Percentiles rank a stretch among this genome's conserved stretches.
Evolutionary conservation across 1,140 invertebrate species (phyloP).

Genomic region (Calephelis nemesis): DNA sequence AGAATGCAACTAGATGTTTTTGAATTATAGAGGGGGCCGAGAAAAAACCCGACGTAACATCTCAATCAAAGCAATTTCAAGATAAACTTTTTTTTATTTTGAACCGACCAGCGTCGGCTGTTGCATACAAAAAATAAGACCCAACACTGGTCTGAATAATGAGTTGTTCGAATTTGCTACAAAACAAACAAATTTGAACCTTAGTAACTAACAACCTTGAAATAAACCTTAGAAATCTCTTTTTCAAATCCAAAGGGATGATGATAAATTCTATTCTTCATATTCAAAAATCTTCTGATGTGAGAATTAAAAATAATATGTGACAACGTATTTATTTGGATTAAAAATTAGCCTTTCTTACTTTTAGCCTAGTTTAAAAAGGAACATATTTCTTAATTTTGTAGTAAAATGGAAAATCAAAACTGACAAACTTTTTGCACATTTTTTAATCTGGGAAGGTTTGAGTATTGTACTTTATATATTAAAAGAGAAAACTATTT

Average conservation of each 20-base stretch:
- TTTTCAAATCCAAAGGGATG: too few species aligned
- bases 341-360: too few species aligned
- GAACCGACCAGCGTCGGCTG: constrained; percentile 30
- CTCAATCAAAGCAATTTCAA: constrained; percentile 76
- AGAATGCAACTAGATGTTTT: constrained; percentile 45
- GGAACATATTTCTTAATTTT: too few species aligned
- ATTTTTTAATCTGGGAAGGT: too few species aligned
- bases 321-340: too few species aligned
- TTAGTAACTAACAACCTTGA: constrained; percentile 23
- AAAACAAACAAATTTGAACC: constrained; percentile 35
- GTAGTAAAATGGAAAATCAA: too few species aligned
- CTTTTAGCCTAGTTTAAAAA: too few species aligned
- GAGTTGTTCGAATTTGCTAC: constrained; percentile 69
- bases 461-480: too few species aligned
- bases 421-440: too few species aligned
- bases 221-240: constrained; percentile 37
- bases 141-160: constrained; percentile 67
- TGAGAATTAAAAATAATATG: too few species aligned
- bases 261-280: too few species aligned
- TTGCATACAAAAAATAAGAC: constrained; percentile 61
- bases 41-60: constrained; percentile 63
- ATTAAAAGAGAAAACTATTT: constrained; percentile 37
- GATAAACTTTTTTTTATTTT: constrained; percentile 68
- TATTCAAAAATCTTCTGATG: too few species aligned
- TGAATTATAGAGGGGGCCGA: constrained; percentile 43